phyloP scores from a whole-genome alignment of 2,888 invertebrate genomes.

The Hydraecia micacea region DNA sequence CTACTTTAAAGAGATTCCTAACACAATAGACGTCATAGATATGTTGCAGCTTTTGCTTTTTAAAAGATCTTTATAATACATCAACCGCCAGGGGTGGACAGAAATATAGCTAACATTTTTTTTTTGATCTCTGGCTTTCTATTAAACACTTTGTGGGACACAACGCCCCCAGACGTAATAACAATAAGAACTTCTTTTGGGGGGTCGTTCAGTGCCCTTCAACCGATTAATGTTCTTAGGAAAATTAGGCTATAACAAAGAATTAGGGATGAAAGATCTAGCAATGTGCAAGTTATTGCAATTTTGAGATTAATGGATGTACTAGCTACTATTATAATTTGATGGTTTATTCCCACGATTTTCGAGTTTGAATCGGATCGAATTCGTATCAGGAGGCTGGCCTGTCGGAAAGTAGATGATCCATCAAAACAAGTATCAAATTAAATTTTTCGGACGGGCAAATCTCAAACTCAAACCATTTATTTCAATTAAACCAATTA shows the following conservation, averaged over 20 bases:
- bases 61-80: neutral
- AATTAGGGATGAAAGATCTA: slow-evolving; percentile 13
- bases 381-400: neutral
- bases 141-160: neutral
- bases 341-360: neutral
- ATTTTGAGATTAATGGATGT: slow-evolving; percentile 39
- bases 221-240: slow-evolving; percentile 8
- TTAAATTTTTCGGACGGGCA: neutral
- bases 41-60: slow-evolving; percentile 23
- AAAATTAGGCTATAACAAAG: slow-evolving; percentile 1
- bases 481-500: too few species aligned
- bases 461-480: too few species aligned
- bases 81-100: neutral
- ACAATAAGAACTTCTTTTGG: neutral
- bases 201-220: neutral
- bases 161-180: neutral
- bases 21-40: slow-evolving; percentile 34
- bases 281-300: slow-evolving; percentile 18
- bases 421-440: too few species aligned
- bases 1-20: slow-evolving; percentile 42
- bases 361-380: slow-evolving; percentile 16
- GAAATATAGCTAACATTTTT: slow-evolving; percentile 18
- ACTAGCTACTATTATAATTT: slow-evolving; percentile 16
- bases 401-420: neutral
- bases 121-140: slow-evolving; percentile 12